Conservation (phyloP, 2,797 vertebrate species). For the Sebastes paucispinis region DNA sequence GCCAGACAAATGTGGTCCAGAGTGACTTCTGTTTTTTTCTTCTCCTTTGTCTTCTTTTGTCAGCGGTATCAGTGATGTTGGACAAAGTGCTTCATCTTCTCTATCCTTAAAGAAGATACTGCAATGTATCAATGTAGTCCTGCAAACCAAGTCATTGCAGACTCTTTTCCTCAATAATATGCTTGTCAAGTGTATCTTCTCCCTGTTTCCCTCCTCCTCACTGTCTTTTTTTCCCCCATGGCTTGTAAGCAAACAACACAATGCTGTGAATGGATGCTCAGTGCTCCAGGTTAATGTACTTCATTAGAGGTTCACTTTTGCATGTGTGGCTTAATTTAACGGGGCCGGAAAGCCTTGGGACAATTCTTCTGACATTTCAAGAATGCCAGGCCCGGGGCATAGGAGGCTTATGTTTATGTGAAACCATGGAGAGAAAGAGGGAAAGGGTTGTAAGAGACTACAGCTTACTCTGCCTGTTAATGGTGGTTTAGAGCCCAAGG, state of each 20-base stretch:
- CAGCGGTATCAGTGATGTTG: constrained; percentile 34
- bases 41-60: constrained; percentile 17
- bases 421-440: constrained; percentile 37
- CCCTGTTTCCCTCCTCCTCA: not conserved
- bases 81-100: constrained; percentile 56
- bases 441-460: constrained; percentile 21
- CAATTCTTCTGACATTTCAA: constrained; percentile 77
- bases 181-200: constrained; percentile 43
- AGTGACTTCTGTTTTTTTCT: constrained; percentile 11
- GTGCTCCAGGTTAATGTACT: constrained; percentile 73
- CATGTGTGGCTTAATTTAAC: constrained; percentile 73
- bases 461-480: constrained; percentile 60
- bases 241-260: constrained; percentile 59
- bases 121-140: constrained; percentile 24
- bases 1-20: constrained; percentile 56
- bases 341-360: constrained; percentile 65
- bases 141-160: constrained; percentile 23
- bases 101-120: constrained; percentile 46
- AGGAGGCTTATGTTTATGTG: constrained; percentile 60
- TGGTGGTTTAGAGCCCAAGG: constrained; percentile 61
- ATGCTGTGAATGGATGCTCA: constrained; percentile 48
- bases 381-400: constrained; percentile 60
- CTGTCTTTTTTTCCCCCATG: not conserved
- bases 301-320: constrained; percentile 75
- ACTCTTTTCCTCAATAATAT: constrained; percentile 42